A percentile compares a stretch with the other conserved stretches of the same genome.
Evolutionary conservation across 1,140 invertebrate species (phyloP).

Genomic region (Eufriesea mexicana): DNA sequence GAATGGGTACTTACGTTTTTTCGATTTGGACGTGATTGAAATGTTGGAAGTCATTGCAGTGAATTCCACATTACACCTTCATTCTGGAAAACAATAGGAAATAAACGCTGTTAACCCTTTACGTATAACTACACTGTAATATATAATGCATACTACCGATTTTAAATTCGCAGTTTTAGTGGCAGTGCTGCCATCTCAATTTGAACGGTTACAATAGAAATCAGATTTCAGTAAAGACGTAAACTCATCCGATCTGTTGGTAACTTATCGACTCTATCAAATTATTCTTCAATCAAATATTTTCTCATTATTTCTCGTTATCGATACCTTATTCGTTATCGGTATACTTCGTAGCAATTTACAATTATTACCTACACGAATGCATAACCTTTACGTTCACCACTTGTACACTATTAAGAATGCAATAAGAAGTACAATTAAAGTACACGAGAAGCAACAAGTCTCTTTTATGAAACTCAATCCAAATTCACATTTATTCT

Average conservation of each 20-base stretch:
- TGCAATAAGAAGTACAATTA: not conserved
- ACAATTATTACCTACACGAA: not conserved
- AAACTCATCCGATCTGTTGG: conserved; percentile 48
- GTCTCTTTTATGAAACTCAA: not conserved
- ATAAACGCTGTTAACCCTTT: not conserved
- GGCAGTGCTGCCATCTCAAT: conserved; percentile 68
- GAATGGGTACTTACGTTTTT: conserved; percentile 69
- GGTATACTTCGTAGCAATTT: not conserved
- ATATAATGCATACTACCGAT: not conserved
- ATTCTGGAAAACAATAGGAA: conserved; percentile 68
- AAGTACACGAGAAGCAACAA: not conserved
- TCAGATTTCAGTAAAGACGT: conserved; percentile 19
- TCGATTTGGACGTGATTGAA: conserved; percentile 70
- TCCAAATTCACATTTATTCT: not conserved
- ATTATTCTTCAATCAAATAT: not conserved
- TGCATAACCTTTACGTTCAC: not conserved
- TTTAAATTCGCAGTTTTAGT: conserved; percentile 1
- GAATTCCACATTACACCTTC: conserved; percentile 73
- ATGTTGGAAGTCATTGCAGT: conserved; percentile 73
- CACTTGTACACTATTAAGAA: not conserved
- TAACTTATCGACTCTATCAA: conserved; percentile 68
- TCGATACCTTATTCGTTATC: no score
- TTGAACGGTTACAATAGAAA: not conserved
- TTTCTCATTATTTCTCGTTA: not conserved
- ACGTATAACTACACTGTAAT: not conserved